Evolutionary conservation across 2,113 vertebrate species (phyloP), one percentile per base, ranked within the genome.

Genomic region (Oceanodroma tethys): DNA sequence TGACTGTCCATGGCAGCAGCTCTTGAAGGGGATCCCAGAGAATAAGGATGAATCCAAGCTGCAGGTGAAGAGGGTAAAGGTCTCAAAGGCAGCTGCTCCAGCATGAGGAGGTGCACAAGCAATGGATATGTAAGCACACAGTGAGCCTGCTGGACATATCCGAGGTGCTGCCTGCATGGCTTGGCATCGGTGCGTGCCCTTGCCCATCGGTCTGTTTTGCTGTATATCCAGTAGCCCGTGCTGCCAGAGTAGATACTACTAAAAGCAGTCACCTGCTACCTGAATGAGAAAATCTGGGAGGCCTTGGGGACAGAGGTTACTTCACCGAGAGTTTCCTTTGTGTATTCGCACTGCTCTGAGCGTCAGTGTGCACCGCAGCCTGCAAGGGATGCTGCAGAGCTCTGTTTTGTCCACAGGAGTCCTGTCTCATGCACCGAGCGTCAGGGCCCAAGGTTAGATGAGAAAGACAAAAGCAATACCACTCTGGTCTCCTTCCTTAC

Each of bases 41-140:
- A 58, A 48, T 32, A 42, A 26, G 38, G n/a, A 70, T 38, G 17
- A 72, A 75, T 80, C 70, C 65, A n/a, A 42, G 65, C 70, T 52
- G 56, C 27, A 32, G 55, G 82, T 48, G 66, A 52, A 92, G 62
- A 84, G 27, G 30, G 32, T 66, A 5, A 56, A 93, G 55, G 19
- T 43, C 65, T 52, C 56, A 25, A 66, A 56, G 36, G 42, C 45
- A 70, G n/a, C 34, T 6, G 5, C 70, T 85, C 50, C 42, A 52
- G 66, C 47, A 16, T 1, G 36, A 66, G 43, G 29, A 40, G 10
- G 25, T 59, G 38, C 34, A n/a, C 38, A 13, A 65, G 32, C 19
- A 45, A 10, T 6, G 29, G 71, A 14, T 38, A 13, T 5, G 27
- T 36, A 36, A 58, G n/a, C 1, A 1, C 1, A 1, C 55, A 43